Evolutionary conservation across 2,888 invertebrate genomes (phyloP).

Genomic region (Dryocosmus kuriphilus): DNA sequence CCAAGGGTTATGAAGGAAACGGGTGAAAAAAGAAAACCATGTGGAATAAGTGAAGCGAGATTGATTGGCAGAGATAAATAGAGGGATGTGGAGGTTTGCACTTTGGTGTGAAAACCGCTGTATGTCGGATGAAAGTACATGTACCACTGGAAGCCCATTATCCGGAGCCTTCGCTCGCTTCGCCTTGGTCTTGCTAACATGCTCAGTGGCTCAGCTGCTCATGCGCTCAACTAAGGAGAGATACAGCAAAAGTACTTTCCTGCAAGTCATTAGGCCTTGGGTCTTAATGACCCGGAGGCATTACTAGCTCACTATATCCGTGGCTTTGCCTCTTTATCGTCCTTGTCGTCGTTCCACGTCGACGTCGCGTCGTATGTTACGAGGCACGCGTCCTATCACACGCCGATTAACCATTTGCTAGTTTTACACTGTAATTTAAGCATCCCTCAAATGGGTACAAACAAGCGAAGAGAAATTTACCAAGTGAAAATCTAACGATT

Average conservation of each 20-base stretch:
- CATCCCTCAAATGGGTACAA: constrained; percentile 32
- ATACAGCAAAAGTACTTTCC: constrained; percentile 51
- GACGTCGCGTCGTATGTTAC: not conserved
- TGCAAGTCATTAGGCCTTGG: constrained; percentile 53
- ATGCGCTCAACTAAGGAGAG: constrained; percentile 45
- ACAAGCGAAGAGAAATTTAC: constrained; percentile 24
- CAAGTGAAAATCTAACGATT: constrained; percentile 36
- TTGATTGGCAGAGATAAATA: constrained; percentile 43
- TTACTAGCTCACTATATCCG: not conserved
- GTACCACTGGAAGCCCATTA: constrained; percentile 51
- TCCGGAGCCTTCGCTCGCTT: constrained; percentile 46
- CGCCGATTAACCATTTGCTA: constrained; percentile 4
- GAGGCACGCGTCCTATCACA: constrained; percentile 25
- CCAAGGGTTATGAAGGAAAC: constrained; percentile 1
- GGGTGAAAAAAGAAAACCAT: constrained; percentile 11
- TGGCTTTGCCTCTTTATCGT: not conserved
- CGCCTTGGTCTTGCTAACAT: constrained; percentile 52
- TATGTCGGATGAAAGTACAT: constrained; percentile 56
- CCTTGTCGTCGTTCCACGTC: not conserved
- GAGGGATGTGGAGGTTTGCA: constrained; percentile 43
- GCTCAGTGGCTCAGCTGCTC: constrained; percentile 36
- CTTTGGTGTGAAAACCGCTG: constrained; percentile 56
- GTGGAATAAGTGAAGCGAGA: constrained; percentile 16
- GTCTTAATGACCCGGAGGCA: constrained; percentile 50
- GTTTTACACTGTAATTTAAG: constrained; percentile 4